Evolutionary conservation across 2,888 invertebrate genomes (phyloP).

Genomic region (Dorcus parallelipipedus): DNA sequence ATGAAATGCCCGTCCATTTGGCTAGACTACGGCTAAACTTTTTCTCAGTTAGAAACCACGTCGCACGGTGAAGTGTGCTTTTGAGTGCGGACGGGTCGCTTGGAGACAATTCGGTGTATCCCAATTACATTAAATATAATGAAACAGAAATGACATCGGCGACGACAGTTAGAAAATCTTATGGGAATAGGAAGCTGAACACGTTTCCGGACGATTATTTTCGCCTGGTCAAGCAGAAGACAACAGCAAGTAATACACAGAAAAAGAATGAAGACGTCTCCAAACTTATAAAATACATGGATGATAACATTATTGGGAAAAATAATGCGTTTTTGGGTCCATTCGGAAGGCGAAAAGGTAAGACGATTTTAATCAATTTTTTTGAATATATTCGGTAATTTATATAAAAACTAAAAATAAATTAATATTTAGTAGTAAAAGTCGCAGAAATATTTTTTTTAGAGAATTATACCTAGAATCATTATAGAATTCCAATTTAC

Average conservation of each 20-base stretch:
- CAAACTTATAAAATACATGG: slow-evolving; percentile 74
- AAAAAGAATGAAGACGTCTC: slow-evolving; percentile 64
- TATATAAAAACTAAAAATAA: no score
- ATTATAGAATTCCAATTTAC: no score
- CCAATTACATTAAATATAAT: slow-evolving; percentile 21
- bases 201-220: slow-evolving; percentile 47
- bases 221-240: slow-evolving; percentile 43
- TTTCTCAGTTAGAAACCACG: slow-evolving; percentile 7
- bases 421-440: no score
- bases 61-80: background rate
- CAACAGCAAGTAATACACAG: slow-evolving; percentile 42
- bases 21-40: background rate
- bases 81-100: background rate
- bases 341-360: slow-evolving; percentile 79
- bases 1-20: background rate
- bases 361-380: slow-evolving; percentile 26
- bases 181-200: slow-evolving; percentile 47
- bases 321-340: slow-evolving; percentile 79
- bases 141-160: slow-evolving; percentile 43
- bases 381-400: no score
- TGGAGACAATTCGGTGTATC: background rate
- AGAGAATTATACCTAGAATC: no score
- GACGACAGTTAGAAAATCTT: slow-evolving; percentile 47
- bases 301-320: slow-evolving; percentile 77
- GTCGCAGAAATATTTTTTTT: no score